Evolutionary conservation across 2,113 vertebrate genomes (phyloP).

Genomic region (Turdus rufiventris): DNA sequence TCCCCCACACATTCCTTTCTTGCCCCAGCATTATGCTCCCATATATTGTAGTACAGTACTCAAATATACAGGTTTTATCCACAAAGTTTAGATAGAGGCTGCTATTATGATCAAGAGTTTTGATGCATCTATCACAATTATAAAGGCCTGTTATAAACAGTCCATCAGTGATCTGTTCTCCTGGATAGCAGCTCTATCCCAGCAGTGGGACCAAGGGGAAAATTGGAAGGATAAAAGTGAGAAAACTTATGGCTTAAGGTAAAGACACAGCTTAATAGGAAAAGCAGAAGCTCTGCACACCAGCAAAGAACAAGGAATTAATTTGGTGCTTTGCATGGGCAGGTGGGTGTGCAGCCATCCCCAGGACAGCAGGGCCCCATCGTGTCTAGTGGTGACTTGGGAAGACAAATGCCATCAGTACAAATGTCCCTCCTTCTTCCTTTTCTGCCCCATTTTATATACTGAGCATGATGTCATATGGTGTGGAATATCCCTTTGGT

Average conservation of each 20-base stretch:
- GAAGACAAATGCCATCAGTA: not conserved
- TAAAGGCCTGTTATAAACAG: not conserved
- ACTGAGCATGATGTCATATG: not conserved
- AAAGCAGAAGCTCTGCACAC: not conserved
- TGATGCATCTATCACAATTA: not conserved
- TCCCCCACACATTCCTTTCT: not conserved
- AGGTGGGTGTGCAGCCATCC: not conserved
- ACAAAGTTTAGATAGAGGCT: not conserved
- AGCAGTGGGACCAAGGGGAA: not conserved
- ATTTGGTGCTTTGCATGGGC: not conserved
- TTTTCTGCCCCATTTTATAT: not conserved
- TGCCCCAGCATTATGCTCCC: not conserved
- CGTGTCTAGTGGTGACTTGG: rapidly evolving
- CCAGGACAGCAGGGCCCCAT: too few relatives aligned
- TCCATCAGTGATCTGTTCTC: not conserved
- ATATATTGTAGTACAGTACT: not conserved
- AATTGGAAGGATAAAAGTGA: not conserved
- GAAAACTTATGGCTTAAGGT: not conserved
- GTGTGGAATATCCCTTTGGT: not conserved
- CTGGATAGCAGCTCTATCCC: not conserved
- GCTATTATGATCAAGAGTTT: not conserved
- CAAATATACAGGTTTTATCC: not conserved
- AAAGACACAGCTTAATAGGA: not conserved
- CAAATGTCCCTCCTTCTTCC: not conserved
- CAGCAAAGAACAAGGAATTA: not conserved